Percentiles rank a stretch among this genome's conserved stretches.
Conservation (phyloP, 2,888 invertebrate genomes). For the Caenorhabditis imperialis region DNA sequence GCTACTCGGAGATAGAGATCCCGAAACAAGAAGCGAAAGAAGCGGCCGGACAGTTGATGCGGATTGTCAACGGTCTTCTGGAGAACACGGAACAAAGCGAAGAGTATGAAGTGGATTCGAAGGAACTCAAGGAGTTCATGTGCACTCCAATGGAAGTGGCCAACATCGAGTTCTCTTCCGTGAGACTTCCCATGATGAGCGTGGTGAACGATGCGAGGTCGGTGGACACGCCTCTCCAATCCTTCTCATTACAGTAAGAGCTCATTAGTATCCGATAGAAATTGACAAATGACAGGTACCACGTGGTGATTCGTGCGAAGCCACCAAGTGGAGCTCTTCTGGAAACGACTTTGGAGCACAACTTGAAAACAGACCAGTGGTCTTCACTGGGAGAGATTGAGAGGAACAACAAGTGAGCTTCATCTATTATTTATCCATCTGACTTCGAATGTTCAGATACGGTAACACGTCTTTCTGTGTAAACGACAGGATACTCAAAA, state of each 20-base stretch:
- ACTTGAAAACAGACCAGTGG: slow-evolving; percentile 57
- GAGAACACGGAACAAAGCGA: slow-evolving; percentile 46
- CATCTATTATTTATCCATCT: background rate
- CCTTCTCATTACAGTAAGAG: slow-evolving; percentile 26
- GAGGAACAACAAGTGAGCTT: slow-evolving; percentile 63
- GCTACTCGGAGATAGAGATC: slow-evolving; percentile 64
- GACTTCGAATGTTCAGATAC: slow-evolving; percentile 66
- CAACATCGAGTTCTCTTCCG: slow-evolving; percentile 37
- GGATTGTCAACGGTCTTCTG: slow-evolving; percentile 35
- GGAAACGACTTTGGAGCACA: slow-evolving; percentile 57
- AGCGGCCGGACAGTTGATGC: slow-evolving; percentile 47
- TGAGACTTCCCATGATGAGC: slow-evolving; percentile 40
- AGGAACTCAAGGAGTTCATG: slow-evolving; percentile 35
- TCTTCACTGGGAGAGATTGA: slow-evolving; percentile 63
- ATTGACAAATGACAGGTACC: slow-evolving; percentile 52
- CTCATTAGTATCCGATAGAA: background rate
- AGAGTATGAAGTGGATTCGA: slow-evolving; percentile 32
- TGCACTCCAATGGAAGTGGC: slow-evolving; percentile 46
- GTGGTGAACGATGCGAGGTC: slow-evolving; percentile 27
- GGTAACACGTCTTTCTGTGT: slow-evolving; percentile 69
- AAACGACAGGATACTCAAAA: slow-evolving; percentile 61
- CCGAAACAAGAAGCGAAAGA: slow-evolving; percentile 53
- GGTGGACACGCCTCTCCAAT: slow-evolving; percentile 34
- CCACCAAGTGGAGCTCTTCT: slow-evolving; percentile 60
- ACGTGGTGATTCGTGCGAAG: slow-evolving; percentile 55